A percentile compares a stretch with the other conserved stretches of the same genome.
phyloP scores from a whole-genome alignment of 53 echinoderm and acorn worm genomes.

The Apostichopus leukothele region DNA sequence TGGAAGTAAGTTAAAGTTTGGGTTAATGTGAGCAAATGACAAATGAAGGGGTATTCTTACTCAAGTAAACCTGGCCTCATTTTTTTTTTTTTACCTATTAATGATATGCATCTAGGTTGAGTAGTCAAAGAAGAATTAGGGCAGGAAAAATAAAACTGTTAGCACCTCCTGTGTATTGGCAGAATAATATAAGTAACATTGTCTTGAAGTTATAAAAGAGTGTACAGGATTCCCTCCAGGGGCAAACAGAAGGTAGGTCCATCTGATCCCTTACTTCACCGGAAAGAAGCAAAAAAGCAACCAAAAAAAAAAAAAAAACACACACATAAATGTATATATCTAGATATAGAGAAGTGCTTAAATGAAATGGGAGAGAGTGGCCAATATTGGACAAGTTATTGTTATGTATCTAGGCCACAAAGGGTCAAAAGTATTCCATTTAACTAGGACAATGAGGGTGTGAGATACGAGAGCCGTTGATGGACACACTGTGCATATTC shows the following conservation, averaged over 20 bases:
- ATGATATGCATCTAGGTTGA: slow-evolving; percentile 41
- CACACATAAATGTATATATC: not conserved
- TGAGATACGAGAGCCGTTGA: not conserved
- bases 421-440: slow-evolving; percentile 39
- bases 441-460: slow-evolving; percentile 33
- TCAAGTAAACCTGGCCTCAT: slow-evolving; percentile 37
- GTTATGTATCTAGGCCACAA: slow-evolving; percentile 37
- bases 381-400: slow-evolving; percentile 33
- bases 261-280: not conserved
- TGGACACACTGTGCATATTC: slow-evolving; percentile 9
- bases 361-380: not conserved
- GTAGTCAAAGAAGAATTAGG: slow-evolving; percentile 32
- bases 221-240: slow-evolving; percentile 13
- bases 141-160: slow-evolving; percentile 45
- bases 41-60: slow-evolving; percentile 18
- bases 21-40: not conserved
- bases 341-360: not conserved
- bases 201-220: slow-evolving; percentile 22
- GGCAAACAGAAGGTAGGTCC: slow-evolving; percentile 31
- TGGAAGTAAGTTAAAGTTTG: not conserved
- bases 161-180: slow-evolving; percentile 37
- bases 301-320: not conserved
- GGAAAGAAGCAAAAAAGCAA: not conserved
- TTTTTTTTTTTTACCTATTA: slow-evolving; percentile 1
- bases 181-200: slow-evolving; percentile 1